phyloP scores from a whole-genome alignment of 2,113 vertebrate genomes.

The Platysteira castanea region DNA sequence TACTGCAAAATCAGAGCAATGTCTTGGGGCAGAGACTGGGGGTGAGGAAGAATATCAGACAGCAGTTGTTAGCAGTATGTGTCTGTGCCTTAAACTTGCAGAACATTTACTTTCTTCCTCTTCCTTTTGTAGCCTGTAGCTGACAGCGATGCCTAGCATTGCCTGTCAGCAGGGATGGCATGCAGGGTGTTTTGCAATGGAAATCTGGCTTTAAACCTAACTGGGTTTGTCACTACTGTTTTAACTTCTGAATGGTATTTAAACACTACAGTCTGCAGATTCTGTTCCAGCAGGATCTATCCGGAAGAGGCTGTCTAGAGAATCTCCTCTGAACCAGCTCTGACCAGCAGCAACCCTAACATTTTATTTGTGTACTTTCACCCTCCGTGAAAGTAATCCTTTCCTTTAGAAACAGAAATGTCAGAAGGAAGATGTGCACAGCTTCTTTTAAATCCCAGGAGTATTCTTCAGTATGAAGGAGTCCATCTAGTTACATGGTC shows the following conservation, averaged over 20 bases:
- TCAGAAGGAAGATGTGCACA: background rate
- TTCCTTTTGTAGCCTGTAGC: slow-evolving; percentile 54
- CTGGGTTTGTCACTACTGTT: slow-evolving; percentile 55
- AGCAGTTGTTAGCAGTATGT: slow-evolving; percentile 3
- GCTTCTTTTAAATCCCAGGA: slow-evolving; percentile 16
- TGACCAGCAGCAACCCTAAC: background rate
- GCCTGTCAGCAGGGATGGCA: slow-evolving; percentile 55
- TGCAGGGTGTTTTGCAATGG: slow-evolving; percentile 61
- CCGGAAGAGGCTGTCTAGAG: background rate
- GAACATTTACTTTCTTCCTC: slow-evolving; percentile 46
- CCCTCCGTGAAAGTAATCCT: background rate
- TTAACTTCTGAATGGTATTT: slow-evolving; percentile 52
- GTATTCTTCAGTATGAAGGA: slow-evolving; percentile 16
- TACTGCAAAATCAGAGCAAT: slow-evolving; percentile 7
- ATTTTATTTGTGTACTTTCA: background rate
- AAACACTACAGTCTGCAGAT: slow-evolving; percentile 30
- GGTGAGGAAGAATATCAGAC: slow-evolving; percentile 5
- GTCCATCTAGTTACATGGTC: background rate
- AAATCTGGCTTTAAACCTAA: slow-evolving; percentile 65
- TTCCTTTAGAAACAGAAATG: slow-evolving; percentile 22
- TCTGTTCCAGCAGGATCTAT: slow-evolving; percentile 4
- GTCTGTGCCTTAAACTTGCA: slow-evolving; percentile 36
- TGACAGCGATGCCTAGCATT: slow-evolving; percentile 50
- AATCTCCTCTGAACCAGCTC: slow-evolving; percentile 24
- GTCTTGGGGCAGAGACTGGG: slow-evolving; percentile 6